phyloP scores from a whole-genome alignment of 2,888 invertebrate genomes.

The Phymatocera aterrima region DNA sequence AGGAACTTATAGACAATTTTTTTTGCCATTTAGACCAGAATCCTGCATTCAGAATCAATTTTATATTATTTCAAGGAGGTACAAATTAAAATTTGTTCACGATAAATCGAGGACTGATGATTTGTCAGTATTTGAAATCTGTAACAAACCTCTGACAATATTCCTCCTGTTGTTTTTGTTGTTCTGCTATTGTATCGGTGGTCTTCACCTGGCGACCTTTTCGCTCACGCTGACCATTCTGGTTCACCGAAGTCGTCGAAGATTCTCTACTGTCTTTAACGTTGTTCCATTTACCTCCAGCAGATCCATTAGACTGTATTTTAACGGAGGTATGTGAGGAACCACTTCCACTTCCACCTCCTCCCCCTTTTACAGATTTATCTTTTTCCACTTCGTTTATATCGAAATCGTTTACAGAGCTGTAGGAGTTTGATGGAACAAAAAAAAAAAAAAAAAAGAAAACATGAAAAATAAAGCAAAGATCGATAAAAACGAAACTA shows the following conservation, averaged over 20 bases:
- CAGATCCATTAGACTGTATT: constrained; percentile 71
- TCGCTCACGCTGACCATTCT: constrained; percentile 73
- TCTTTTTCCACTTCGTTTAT: constrained; percentile 75
- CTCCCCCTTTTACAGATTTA: constrained; percentile 71
- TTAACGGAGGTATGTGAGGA: constrained; percentile 67
- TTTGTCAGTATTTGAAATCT: no score
- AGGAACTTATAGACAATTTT: no score
- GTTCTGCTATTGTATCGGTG: constrained; percentile 70
- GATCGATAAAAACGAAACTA: no score
- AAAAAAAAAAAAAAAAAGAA: not conserved
- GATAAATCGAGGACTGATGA: no score
- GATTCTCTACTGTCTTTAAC: constrained; percentile 73
- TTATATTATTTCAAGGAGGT: no score
- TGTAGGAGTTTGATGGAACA: constrained; percentile 52
- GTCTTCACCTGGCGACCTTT: constrained; percentile 72
- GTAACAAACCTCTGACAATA: constrained; percentile 74
- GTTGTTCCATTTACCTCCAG: constrained; percentile 70
- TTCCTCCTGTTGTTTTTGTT: constrained; percentile 74
- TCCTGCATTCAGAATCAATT: no score
- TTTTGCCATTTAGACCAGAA: no score
- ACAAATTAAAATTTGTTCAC: no score
- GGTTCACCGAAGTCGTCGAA: constrained; percentile 66
- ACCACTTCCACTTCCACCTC: no score
- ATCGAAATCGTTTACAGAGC: constrained; percentile 76
- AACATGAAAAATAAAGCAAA: not conserved